Percentiles rank a stretch among this genome's conserved stretches.
phyloP scores from a whole-genome alignment of 2,888 invertebrate genomes.

The Acholoe squamosa region DNA sequence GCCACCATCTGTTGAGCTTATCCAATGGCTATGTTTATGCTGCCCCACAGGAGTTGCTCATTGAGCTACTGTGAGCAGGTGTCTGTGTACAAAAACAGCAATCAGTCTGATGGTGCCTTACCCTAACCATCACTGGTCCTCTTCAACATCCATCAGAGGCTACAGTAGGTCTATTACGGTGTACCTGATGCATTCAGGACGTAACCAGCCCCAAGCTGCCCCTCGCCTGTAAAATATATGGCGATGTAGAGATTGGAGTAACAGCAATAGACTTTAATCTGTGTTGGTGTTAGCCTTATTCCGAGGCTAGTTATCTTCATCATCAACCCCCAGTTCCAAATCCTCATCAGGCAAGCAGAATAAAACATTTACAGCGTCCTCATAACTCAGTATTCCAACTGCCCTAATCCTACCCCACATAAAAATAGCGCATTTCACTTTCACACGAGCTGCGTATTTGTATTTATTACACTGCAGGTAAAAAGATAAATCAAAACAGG shows the following conservation, averaged over 20 bases:
- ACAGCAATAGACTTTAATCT: background rate
- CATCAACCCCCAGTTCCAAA: background rate
- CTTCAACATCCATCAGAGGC: no score
- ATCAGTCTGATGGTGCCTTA: background rate
- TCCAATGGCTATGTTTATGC: no score
- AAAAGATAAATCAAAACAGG: no score
- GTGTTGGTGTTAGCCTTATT: no score
- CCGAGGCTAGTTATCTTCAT: background rate
- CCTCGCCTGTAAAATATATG: no score
- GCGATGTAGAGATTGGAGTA: no score
- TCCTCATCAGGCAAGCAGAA: slow-evolving; percentile 23
- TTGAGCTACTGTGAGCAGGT: background rate
- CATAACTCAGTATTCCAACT: slow-evolving; percentile 6
- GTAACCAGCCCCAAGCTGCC: no score
- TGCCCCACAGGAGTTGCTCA: no score
- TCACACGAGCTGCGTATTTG: background rate
- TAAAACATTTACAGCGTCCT: slow-evolving; percentile 5
- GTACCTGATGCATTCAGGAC: no score
- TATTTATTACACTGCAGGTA: background rate
- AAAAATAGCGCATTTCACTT: background rate
- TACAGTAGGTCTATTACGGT: no score
- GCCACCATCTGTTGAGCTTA: no score
- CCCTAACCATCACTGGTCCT: no score
- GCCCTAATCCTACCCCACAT: background rate
- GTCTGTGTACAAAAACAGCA: background rate